Base-by-base conservation (phyloP, 2,888 invertebrate genomes). In the Parelbella ahira region DNA sequence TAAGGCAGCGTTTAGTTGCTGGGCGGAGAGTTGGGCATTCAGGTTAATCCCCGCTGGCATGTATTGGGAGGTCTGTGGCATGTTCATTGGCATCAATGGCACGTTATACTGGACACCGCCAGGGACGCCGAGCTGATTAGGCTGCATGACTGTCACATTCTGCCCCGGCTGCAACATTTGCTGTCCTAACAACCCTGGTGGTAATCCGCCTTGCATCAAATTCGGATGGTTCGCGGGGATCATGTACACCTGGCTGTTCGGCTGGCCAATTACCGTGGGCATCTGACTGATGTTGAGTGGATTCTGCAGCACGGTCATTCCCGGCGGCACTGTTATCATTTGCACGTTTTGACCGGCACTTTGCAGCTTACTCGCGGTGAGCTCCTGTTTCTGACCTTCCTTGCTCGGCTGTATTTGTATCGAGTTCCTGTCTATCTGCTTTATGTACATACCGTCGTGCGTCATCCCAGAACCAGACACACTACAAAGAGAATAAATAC, bases 121-220 rank as follows among this genome's bases (percentile, higher is more conserved):
- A 0, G 70, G 77, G 51, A 84, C 65, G n/a, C 76, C 74, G 1
- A 87, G 50, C 42, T 87, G 87, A 32, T 84, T 87, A 0, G 81
- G 83, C 48, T 84, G 86, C 80, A 87, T 83, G 1, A 87, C 83
- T 0, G 86, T 83, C 1, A 86, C 80, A 32, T 87, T 87, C 43
- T 86, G 86, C 0, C 84, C 84, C 0, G 73, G 67, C 15, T 81
- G 81, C 0, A 86, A 45, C 20, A 86, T 65, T 53, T 86, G 84
- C 37, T 84, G 86, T 0, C 79, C 66, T 3, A 82, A 56, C 7
- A 86, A 13, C 0, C 82, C 81, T 3, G 70, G 72, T 0, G 74
- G 78, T 11, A 86, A 37, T 0, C 63, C 68, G 0, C 72, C 60
- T 50, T 84, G 84, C 20, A 84, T 67, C 5, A 84, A 48, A 43